Evolutionary conservation across 2,113 vertebrate species (phyloP), one percentile per base, ranked within the genome.

Genomic region (Forbesichthys papilliferus): DNA sequence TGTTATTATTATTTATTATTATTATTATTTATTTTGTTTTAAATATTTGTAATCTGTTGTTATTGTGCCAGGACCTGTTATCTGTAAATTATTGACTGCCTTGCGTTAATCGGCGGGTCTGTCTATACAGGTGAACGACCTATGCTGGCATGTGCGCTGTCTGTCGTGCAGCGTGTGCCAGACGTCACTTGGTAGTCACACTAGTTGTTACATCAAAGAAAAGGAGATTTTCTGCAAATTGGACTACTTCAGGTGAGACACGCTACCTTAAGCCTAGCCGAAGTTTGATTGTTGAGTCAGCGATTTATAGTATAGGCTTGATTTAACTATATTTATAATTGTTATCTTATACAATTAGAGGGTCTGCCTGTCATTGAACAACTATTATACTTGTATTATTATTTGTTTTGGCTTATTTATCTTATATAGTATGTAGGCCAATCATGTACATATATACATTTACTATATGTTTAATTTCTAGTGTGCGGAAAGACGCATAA

Each of bases 141-240:
- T 98, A 92, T 98, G 96, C 92, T 99, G 98, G 98, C 98, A 99
- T 20, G 96, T 98, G 81, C 94, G 96, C 56, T 99, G 98, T 64
- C 95, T 99, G 18, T 98, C 96, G 0, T 99, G 98, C 90, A 97
- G 97, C 9, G 96, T 99, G 66, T 99, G 98, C 88, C 95, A 95
- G 71, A 96, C 95, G 0, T 96, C 96, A 14, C 91, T 99, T 61
- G 95, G 96, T 87, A 94, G 96, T 69, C 96, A 98, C 63, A 95
- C 95, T 34, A 99, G 96, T 86, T 99, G 98, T 71, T 99, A 98
- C 75, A 98, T 99, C 84, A 99, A 99, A 92, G 96, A 98, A 53
- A 98, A 98, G 82, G 96, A 98, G 84, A 95, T 99, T 78, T 99
- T 97, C 92, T 99, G 98, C 89, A 99, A 99, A 89, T 93, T 98